A percentile compares a stretch with the other conserved stretches of the same genome.
Evolutionary conservation across 2,888 invertebrate species (phyloP).

Genomic region (Leptopilina syphax): DNA sequence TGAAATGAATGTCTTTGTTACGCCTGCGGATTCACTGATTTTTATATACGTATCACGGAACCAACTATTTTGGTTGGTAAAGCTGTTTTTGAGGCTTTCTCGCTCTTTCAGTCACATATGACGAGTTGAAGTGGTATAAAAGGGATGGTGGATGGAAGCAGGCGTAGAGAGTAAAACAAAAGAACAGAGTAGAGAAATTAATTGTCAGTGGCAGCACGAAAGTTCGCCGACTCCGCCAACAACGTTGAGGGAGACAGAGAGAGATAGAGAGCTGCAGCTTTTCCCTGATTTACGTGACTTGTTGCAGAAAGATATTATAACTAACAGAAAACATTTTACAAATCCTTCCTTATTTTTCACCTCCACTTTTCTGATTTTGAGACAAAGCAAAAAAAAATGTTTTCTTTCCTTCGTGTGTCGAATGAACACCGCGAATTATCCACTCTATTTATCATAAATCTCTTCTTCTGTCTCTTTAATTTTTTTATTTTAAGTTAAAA

Average conservation of each 20-base stretch:
- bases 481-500: too few relatives aligned
- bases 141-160: conserved; percentile 42
- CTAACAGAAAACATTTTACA: conserved; percentile 17
- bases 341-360: conserved; percentile 1
- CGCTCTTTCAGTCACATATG: conserved; percentile 36
- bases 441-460: too few relatives aligned
- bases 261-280: conserved; percentile 28
- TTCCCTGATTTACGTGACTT: conserved; percentile 36
- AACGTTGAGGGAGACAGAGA: conserved; percentile 10
- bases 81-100: conserved; percentile 25
- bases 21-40: not conserved
- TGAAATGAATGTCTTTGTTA: conserved; percentile 15
- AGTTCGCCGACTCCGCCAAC: conserved; percentile 36
- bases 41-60: conserved; percentile 18
- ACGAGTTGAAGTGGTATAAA: conserved; percentile 40
- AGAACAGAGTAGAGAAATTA: conserved; percentile 65
- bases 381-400: not conserved
- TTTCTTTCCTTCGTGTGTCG: not conserved
- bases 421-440: too few relatives aligned
- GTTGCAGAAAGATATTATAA: conserved; percentile 38
- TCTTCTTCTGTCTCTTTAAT: too few relatives aligned
- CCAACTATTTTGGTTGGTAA: conserved; percentile 31
- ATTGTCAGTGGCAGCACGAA: conserved; percentile 63
- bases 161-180: conserved; percentile 44
- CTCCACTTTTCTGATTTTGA: not conserved